Conservation (phyloP, 2,888 invertebrate species). For the Lasioglossum malachurum region DNA sequence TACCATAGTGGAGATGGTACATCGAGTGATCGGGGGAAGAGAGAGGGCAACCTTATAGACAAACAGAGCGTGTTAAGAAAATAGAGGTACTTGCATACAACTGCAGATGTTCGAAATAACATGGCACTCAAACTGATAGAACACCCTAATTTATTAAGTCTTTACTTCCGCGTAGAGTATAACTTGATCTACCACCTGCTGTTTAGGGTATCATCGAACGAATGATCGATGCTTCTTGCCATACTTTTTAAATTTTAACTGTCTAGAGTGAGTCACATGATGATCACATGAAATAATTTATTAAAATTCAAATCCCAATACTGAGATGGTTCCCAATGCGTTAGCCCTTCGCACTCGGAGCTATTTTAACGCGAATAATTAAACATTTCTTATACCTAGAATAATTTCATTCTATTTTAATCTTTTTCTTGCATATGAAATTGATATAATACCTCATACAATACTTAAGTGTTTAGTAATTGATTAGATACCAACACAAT, state of each 20-base stretch:
- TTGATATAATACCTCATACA: too few relatives aligned
- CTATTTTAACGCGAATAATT: too few relatives aligned
- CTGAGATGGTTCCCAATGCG: neutral
- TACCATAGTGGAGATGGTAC: neutral
- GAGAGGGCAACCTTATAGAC: neutral
- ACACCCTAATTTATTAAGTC: neutral
- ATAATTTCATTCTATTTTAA: too few relatives aligned
- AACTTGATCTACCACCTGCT: neutral
- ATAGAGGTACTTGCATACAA: neutral
- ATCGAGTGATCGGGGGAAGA: neutral
- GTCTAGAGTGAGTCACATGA: neutral
- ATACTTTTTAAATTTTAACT: neutral
- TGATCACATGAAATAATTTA: neutral
- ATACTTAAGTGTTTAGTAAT: too few relatives aligned
- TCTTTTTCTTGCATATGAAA: too few relatives aligned
- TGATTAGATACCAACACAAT: too few relatives aligned
- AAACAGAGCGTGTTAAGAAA: neutral
- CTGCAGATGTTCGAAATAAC: conserved; percentile 1
- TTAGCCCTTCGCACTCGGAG: too few relatives aligned
- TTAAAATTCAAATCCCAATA: neutral
- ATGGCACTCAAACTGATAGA: neutral
- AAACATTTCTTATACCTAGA: too few relatives aligned
- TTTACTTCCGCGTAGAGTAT: neutral
- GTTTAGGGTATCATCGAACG: neutral
- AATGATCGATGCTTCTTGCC: neutral